phyloP scores from a whole-genome alignment of 2,888 invertebrate genomes.

The Sclerodermus sp. region DNA sequence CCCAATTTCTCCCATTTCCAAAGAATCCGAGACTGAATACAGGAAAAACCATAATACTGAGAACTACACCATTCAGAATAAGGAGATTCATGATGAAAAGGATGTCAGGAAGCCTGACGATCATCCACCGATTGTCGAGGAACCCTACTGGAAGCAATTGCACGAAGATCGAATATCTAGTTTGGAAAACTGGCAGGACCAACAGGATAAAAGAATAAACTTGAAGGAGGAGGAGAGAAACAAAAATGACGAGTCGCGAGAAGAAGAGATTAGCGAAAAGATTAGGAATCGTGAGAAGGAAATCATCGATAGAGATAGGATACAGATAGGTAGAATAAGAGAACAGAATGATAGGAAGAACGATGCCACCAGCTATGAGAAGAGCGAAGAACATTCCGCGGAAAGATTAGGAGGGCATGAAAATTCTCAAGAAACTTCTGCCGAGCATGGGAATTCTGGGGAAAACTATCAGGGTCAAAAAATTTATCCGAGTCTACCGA shows the following conservation, averaged over 20 bases:
- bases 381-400: conserved; percentile 8
- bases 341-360: conserved; percentile 2
- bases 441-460: conserved; percentile 15
- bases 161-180: conserved; percentile 30
- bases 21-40: conserved; percentile 22
- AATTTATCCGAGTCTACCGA: not conserved
- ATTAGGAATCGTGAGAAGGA: conserved; percentile 16
- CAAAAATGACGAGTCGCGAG: conserved; percentile 7
- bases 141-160: conserved; percentile 28
- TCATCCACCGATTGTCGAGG: too few species aligned
- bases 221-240: conserved; percentile 28
- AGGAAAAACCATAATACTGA: conserved; percentile 32
- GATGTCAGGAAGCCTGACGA: conserved; percentile 25
- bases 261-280: conserved; percentile 14
- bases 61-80: conserved; percentile 33
- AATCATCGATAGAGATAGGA: conserved; percentile 9
- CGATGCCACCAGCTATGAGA: not conserved
- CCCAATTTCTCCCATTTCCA: conserved; percentile 14
- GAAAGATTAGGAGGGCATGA: not conserved
- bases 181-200: conserved; percentile 33
- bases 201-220: conserved; percentile 20
- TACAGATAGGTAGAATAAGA: not conserved
- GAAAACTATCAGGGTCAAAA: conserved; percentile 15
- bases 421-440: not conserved
- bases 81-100: conserved; percentile 30